phyloP scores from a whole-genome alignment of 2,888 invertebrate genomes.

The Herminia tarsipennalis region DNA sequence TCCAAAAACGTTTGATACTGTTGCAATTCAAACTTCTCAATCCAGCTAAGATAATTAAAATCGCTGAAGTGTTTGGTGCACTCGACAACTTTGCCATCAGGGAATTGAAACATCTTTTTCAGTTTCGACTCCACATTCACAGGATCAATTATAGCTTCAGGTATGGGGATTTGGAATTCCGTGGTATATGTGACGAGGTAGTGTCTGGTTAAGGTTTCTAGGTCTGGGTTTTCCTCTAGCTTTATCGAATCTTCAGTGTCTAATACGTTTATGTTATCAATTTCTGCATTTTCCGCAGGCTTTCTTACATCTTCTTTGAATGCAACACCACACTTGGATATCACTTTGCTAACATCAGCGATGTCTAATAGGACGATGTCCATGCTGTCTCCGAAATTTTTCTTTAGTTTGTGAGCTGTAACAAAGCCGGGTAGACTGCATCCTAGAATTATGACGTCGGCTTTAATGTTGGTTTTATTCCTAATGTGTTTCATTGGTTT shows the following conservation, averaged over 20 bases:
- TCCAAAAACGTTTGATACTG: conserved; percentile 72
- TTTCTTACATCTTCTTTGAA: conserved; percentile 52
- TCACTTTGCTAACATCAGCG: conserved; percentile 16
- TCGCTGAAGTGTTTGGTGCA: conserved; percentile 63
- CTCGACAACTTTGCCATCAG: conserved; percentile 60
- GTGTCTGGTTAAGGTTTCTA: conserved; percentile 49
- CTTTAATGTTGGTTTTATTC: conserved; percentile 57
- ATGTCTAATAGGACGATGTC: conserved; percentile 74
- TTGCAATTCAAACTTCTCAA: conserved; percentile 73
- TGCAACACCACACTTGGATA: conserved; percentile 62
- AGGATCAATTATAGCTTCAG: conserved; percentile 61
- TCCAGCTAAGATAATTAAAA: conserved; percentile 64
- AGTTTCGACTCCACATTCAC: conserved; percentile 42
- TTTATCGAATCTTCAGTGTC: conserved; percentile 36
- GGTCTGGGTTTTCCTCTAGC: too few species aligned
- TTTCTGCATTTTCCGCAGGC: neutral
- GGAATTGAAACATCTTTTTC: conserved; percentile 69
- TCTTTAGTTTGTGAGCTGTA: conserved; percentile 74
- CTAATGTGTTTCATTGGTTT: too few species aligned
- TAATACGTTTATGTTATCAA: neutral
- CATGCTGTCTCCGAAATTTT: conserved; percentile 71
- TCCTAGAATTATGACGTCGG: conserved; percentile 77
- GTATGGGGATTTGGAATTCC: conserved; percentile 67
- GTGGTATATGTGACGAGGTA: conserved; percentile 62
- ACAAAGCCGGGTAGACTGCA: conserved; percentile 77